phyloP scores from a whole-genome alignment of 2,888 invertebrate genomes.

The Watsonalla cultraria region DNA sequence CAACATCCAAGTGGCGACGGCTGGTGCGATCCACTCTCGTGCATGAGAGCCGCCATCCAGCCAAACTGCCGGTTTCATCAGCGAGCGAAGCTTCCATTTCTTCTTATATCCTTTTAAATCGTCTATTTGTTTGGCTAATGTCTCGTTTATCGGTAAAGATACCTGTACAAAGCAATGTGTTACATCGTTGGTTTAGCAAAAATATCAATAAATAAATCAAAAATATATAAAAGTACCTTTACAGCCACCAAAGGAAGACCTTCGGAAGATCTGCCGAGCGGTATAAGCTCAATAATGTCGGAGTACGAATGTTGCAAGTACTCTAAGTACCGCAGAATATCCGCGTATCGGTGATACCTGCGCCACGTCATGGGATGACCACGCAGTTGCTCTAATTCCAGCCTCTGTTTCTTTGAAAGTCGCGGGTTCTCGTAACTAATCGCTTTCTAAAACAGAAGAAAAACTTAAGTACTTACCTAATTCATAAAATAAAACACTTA shows the following conservation, averaged over 20 bases:
- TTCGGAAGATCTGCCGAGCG: conserved; percentile 85
- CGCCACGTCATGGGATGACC: conserved; percentile 85
- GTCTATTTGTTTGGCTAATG: conserved; percentile 21
- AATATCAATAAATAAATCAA: background rate
- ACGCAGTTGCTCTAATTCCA: conserved; percentile 75
- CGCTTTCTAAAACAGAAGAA: conserved; percentile 70
- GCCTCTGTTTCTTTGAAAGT: conserved; percentile 79
- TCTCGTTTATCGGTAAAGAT: conserved; percentile 53
- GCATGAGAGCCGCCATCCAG: conserved; percentile 89
- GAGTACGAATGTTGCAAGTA: conserved; percentile 82
- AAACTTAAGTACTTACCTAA: background rate
- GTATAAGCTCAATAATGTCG: conserved; percentile 81
- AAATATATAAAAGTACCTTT: conserved; percentile 70
- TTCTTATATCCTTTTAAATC: conserved; percentile 34
- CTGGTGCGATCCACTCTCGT: conserved; percentile 89
- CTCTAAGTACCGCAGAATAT: conserved; percentile 84
- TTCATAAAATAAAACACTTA: too few relatives aligned
- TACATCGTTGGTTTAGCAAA: background rate
- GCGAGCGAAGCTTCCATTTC: conserved; percentile 66
- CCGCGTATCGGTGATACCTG: conserved; percentile 84
- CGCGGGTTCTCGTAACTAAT: conserved; percentile 83
- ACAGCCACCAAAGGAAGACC: conserved; percentile 84
- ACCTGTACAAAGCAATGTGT: conserved; percentile 33
- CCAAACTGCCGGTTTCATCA: conserved; percentile 85
- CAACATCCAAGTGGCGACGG: conserved; percentile 85